Evolutionary conservation across 2,113 vertebrate genomes (phyloP).

Genomic region (Shinisaurus crocodilurus): DNA sequence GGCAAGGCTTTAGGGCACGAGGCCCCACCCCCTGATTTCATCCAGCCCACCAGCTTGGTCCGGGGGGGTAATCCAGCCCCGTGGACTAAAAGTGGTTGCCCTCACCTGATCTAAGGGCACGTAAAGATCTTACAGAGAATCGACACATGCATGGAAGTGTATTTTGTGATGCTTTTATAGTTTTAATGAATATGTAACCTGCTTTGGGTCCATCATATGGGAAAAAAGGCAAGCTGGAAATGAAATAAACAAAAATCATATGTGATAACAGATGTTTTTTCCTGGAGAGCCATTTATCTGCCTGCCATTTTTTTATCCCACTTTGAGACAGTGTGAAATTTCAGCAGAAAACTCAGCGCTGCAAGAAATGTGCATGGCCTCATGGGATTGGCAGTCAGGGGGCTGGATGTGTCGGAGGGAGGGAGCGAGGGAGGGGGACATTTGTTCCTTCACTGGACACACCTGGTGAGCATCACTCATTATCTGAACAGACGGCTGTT

Average conservation of each 20-base stretch:
- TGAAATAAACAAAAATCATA: neutral
- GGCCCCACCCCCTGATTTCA: too few species aligned
- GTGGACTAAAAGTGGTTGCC: too few species aligned
- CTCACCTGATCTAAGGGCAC: too few species aligned
- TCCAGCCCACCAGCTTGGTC: too few species aligned
- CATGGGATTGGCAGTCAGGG: neutral
- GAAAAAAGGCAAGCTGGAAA: neutral
- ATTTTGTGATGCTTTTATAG: too few species aligned
- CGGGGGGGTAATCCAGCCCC: too few species aligned
- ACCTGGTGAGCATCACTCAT: neutral
- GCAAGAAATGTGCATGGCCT: neutral
- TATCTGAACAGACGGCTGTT: constrained; percentile 25
- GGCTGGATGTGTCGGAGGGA: neutral
- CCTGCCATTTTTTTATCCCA: neutral
- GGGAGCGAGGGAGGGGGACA: neutral
- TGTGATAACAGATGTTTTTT: neutral
- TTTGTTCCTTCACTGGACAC: neutral
- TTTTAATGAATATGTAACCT: neutral
- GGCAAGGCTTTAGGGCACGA: too few species aligned
- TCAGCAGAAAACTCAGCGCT: neutral
- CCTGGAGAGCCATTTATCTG: constrained; percentile 11
- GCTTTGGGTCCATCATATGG: neutral
- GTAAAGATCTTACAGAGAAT: too few species aligned
- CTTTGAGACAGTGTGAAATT: neutral
- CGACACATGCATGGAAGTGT: too few species aligned